Percentiles rank a stretch among this genome's conserved stretches.
phyloP scores from a whole-genome alignment of 1,140 invertebrate genomes.

The Physella acuta region DNA sequence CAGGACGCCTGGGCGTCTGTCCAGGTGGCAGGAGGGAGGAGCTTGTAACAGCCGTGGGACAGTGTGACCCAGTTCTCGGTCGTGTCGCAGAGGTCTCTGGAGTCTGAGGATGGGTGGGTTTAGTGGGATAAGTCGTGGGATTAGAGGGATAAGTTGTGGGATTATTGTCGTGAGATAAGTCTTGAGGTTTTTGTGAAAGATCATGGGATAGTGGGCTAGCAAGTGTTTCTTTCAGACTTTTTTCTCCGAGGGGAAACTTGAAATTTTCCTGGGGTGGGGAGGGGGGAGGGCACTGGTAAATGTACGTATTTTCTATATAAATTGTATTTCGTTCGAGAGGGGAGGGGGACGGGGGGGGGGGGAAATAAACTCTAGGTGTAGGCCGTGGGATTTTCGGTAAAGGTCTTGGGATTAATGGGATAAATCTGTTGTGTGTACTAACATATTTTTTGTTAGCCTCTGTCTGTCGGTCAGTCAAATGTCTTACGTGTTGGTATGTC shows the following conservation, averaged over 20 bases:
- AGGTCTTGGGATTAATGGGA: background rate
- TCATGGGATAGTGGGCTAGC: background rate
- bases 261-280: too few species aligned
- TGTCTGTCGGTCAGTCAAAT: background rate
- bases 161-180: background rate
- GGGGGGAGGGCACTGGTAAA: too few species aligned
- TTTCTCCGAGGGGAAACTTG: too few species aligned
- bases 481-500: background rate
- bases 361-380: background rate
- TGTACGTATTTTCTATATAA: too few species aligned
- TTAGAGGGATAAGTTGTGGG: background rate
- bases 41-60: background rate
- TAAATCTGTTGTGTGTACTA: background rate
- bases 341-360: background rate
- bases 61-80: background rate
- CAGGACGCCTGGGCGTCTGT: background rate
- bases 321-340: too few species aligned
- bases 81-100: slow-evolving; percentile 5
- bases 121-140: background rate
- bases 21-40: slow-evolving; percentile 5
- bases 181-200: background rate
- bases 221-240: too few species aligned
- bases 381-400: background rate
- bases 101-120: background rate
- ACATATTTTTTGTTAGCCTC: background rate